Evolutionary conservation across 2,888 invertebrate species (phyloP).

Genomic region (Bruchidius siliquastri): DNA sequence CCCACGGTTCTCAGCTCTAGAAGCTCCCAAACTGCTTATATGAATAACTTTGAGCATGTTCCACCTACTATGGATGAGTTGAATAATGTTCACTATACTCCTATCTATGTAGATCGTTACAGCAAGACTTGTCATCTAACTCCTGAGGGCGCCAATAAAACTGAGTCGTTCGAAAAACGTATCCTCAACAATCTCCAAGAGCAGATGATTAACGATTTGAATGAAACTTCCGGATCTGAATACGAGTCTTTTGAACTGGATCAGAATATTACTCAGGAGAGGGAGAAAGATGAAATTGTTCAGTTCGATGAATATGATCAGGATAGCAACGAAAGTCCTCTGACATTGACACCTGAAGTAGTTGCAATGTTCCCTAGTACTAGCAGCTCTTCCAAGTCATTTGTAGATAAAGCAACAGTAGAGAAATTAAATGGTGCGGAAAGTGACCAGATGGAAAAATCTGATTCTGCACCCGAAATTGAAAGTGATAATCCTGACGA

Average conservation of each 20-base stretch:
- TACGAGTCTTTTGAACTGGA: conserved; percentile 5
- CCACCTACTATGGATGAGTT: conserved; percentile 7
- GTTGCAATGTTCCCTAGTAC: conserved; percentile 11
- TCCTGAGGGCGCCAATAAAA: conserved; percentile 3
- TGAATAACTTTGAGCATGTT: conserved; percentile 23
- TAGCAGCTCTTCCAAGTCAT: conserved; percentile 12
- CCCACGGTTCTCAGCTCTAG: conserved; percentile 22
- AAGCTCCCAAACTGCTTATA: conserved; percentile 37
- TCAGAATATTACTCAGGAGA: conserved; percentile 4
- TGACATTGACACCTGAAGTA: conserved; percentile 21
- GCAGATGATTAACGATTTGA: conserved; percentile 23
- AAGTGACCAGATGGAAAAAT: background rate
- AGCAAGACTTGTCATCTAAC: conserved; percentile 18
- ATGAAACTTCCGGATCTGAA: conserved; percentile 10
- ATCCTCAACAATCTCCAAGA: conserved; percentile 26
- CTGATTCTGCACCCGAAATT: background rate
- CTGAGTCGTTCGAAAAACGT: conserved; percentile 24
- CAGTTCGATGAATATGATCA: conserved; percentile 23
- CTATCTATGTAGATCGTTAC: conserved; percentile 21
- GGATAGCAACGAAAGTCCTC: conserved; percentile 24
- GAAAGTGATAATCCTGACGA: background rate
- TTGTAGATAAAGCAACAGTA: conserved; percentile 7
- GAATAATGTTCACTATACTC: conserved; percentile 23
- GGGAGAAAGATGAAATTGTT: conserved; percentile 8
- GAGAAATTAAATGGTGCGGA: conserved; percentile 5